Conservation (phyloP, 2,113 vertebrate genomes). For the Xenopus tropicalis region UCB_Xtro_10.0 CM004443.2:44898001-44898500, state of each 20-base stretch:
- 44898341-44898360: too few relatives aligned
- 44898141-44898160: conserved; percentile 80
- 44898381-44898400: too few relatives aligned
- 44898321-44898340: too few relatives aligned
- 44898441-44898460: too few relatives aligned
- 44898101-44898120: conserved; percentile 98
- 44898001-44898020: conserved; percentile 79
- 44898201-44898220: neutral
- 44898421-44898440: too few relatives aligned
- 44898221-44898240: neutral
- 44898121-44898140: conserved; percentile 94
- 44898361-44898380: too few relatives aligned
- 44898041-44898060: conserved; percentile 87
- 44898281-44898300: too few relatives aligned
- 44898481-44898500: too few relatives aligned
- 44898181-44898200: neutral
- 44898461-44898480: too few relatives aligned
- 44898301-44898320: too few relatives aligned
- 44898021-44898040: conserved; percentile 88
- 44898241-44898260: neutral
- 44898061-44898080: conserved; percentile 86
- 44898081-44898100: conserved; percentile 87
- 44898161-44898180: conserved; percentile 82
- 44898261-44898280: too few relatives aligned
- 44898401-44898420: too few relatives aligned